phyloP scores from a whole-genome alignment of 2,888 invertebrate species.

The Serrognathus titanus region DNA sequence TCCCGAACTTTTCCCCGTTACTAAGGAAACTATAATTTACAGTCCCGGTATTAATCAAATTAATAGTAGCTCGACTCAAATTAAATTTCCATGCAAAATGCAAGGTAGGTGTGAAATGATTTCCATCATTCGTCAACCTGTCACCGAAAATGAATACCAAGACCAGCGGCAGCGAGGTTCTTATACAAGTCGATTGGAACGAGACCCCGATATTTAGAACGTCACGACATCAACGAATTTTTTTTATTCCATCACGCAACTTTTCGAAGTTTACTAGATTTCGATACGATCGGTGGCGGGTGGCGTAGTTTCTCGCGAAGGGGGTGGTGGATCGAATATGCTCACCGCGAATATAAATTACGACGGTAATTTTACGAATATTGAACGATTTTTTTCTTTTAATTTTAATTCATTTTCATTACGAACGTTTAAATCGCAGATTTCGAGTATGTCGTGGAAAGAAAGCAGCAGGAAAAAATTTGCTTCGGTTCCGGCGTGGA shows the following conservation, averaged over 20 bases:
- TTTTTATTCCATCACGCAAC: conserved; percentile 7
- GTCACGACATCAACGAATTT: conserved; percentile 13
- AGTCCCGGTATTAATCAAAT: conserved; percentile 15
- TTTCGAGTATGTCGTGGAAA: conserved; percentile 44
- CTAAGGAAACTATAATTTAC: conserved; percentile 6
- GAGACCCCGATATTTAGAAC: background rate
- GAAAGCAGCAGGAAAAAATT: conserved; percentile 33
- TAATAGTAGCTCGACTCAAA: conserved; percentile 1
- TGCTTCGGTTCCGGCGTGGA: conserved; percentile 39
- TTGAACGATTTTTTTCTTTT: background rate
- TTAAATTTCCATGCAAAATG: conserved; percentile 12
- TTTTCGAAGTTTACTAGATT: conserved; percentile 1
- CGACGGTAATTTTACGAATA: conserved; percentile 3
- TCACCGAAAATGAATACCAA: background rate
- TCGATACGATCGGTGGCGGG: background rate
- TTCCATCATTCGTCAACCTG: too few relatives aligned
- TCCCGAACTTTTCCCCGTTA: background rate
- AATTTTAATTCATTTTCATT: too few relatives aligned
- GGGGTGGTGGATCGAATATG: background rate
- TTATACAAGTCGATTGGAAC: background rate
- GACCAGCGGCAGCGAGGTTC: background rate
- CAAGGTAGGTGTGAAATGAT: conserved; percentile 6
- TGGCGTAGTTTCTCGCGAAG: background rate
- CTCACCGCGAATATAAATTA: conserved; percentile 6
- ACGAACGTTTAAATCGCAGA: conserved; percentile 28